Conservation (phyloP, 2,797 vertebrate genomes). For the Phalloptychus januarius region DNA sequence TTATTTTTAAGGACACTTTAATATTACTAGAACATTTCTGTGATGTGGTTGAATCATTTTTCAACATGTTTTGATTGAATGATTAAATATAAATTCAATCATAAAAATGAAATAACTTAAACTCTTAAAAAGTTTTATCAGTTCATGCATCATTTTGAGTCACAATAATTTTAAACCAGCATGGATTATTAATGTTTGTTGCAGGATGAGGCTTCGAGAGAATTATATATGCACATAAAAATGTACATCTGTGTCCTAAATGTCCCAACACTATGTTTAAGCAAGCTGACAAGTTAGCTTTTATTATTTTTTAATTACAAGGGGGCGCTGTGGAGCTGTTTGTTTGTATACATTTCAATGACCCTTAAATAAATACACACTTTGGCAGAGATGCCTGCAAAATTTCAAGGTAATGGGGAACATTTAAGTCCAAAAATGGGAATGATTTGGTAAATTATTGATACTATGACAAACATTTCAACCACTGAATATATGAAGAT, state of each 20-base stretch:
- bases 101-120: not conserved
- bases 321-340: not conserved
- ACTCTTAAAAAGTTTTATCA: not conserved
- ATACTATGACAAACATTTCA: not conserved
- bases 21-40: not conserved
- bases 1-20: not conserved
- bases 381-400: not conserved
- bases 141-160: not conserved
- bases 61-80: not conserved
- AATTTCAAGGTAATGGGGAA: not conserved
- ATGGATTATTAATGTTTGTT: not conserved
- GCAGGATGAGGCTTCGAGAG: not conserved
- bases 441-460: not conserved
- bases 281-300: not conserved
- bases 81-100: not conserved
- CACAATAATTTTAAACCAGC: not conserved
- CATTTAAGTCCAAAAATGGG: not conserved
- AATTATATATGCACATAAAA: not conserved
- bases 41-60: not conserved
- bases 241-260: not conserved
- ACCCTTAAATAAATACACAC: not conserved
- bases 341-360: not conserved
- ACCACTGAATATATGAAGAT: constrained; percentile 30
- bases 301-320: not conserved
- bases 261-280: not conserved